Conservation (phyloP, 2,113 vertebrate species). For the Anhinga rufa region DNA sequence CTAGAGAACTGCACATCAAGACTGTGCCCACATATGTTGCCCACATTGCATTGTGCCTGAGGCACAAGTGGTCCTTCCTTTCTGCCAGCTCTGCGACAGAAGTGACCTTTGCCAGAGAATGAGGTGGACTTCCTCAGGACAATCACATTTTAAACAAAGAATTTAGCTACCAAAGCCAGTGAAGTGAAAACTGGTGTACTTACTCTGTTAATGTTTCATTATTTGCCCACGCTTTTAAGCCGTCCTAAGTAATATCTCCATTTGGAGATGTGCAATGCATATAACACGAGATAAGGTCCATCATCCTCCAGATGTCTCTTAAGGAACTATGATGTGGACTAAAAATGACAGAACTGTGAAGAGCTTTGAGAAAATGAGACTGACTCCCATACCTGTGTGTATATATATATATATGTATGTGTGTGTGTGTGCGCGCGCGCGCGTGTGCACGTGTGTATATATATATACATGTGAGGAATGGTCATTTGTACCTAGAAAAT, state of each 20-base stretch:
- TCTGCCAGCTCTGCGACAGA: neutral
- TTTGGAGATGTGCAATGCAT: neutral
- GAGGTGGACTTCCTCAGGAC: neutral
- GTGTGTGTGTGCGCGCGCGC: no score
- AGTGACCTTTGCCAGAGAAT: neutral
- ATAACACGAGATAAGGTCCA: neutral
- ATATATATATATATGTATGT: rapidly evolving
- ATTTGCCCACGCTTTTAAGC: neutral
- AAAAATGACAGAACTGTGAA: neutral
- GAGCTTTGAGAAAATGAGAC: neutral
- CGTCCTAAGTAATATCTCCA: neutral
- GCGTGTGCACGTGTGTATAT: no score
- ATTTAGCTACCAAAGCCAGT: neutral
- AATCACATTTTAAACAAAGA: neutral
- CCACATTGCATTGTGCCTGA: neutral
- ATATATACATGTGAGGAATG: neutral
- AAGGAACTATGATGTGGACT: neutral
- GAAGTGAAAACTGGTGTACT: neutral
- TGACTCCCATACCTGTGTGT: neutral
- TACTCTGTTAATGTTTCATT: neutral
- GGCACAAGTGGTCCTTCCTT: neutral
- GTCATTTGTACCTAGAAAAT: neutral
- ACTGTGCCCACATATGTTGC: neutral
- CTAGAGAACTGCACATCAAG: neutral
- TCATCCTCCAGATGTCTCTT: neutral